Evolutionary conservation across 2,888 invertebrate species (phyloP), one percentile per base, ranked within the genome.

Genomic region (Cephus spinipes): DNA sequence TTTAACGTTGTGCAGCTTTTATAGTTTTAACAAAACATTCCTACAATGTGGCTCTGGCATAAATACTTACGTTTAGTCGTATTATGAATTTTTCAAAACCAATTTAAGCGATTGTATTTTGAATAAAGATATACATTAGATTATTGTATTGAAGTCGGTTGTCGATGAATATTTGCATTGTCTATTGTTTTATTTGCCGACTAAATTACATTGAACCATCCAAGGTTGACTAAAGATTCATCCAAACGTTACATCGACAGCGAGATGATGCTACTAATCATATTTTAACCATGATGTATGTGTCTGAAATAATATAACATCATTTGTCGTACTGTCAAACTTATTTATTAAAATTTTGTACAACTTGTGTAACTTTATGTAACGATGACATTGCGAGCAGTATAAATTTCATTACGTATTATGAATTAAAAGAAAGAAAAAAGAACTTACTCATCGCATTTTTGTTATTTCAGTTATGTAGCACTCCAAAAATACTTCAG

Each of bases 391-490:
- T 40, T 77, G 71, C 74, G 74, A 69, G 31, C 71, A 74, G 75
- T 75, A 77, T 77, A 75, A 71, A 75, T 74, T 77, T 68, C 55
- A 75, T 77, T 75, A 75, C 81, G 83, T 87, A 89, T 89, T 79
- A 89, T 89, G 89, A 88, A 86, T 84, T 55, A 55, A 55, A 55
- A 55, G 55, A 55, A 55, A 23, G 15, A 55, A 55, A 23, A 23
- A 23, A 55, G 15, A 55, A 23, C 55, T 6, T 55, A 55, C 55
- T 23, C 55, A 23, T 55, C 23, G 55, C 23, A 55, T 23, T 55
- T 55, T 35, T 12, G 23, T 55, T 55, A 9, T 55, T 55, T 23
- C 55, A 55, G 15, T 23, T 55, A 23, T 9, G 9, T 23, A 55
- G 23, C 2, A 55, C 23, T 55, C 40, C 23, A 23, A 9, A 23